Evolutionary conservation across 2,888 invertebrate species (phyloP), one percentile per base, ranked within the genome.

Genomic region (Idaea biselata): DNA sequence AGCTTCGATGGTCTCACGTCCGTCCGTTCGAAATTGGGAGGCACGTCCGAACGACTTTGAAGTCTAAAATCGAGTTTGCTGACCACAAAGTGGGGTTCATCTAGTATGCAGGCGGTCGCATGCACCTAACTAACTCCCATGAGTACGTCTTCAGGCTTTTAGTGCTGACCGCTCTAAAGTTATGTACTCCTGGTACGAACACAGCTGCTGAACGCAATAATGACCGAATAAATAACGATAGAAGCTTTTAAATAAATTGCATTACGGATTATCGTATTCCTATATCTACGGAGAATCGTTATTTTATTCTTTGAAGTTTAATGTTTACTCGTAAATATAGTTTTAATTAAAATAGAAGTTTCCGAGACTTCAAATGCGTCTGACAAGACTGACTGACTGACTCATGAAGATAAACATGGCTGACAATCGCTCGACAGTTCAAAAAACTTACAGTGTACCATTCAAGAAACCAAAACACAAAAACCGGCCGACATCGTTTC

Each of bases 21-120:
- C 31, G 56, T 60, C 63, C 62, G 63, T 67, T 61, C 59, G 60
- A 59, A 67, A 69, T 63, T 66, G 65, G 67, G 64, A 64, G 71
- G 70, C 72, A 69, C 68, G 71, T 73, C 68, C 70, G 68, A 78
- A 76, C 80, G 83, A 86, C 91, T 91, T 91, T 91, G 91, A 91
- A 88, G 89, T 89, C 85, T 81, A 83, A 83, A 91, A 91, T 91
- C 86, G 88, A 91, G 87, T 91, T 89, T 87, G 82, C 86, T 88
- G 90, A 88, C 88, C 90, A 80, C 84, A 83, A 82, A 80, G 81
- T 79, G 74, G 69, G 73, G 57, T 63, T 67, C 66, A 68, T 72
- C 63, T 60, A 68, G 65, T 70, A 72, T 72, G 71, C 68, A 68
- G 59, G 59, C 72, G 73, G 74, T 75, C 74, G 77, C 78, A 76